These are phyloP conservation scores for Micropterix aruncella DNA, from an alignment of 2,888 invertebrate species.

Conservation along the genomic window DNA sequence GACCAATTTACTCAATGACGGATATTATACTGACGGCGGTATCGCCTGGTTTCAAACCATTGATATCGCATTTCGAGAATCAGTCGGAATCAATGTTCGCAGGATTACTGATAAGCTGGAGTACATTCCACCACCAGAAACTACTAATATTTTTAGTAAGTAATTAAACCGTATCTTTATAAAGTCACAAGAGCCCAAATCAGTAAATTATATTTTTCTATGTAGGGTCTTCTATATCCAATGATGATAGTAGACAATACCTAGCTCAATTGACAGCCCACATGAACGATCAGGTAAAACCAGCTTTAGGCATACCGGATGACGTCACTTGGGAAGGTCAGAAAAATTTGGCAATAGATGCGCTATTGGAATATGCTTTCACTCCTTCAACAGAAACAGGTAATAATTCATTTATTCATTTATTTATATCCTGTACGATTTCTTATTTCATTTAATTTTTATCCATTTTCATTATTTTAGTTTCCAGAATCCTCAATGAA, in stretches of 20 bases:
- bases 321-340: neutral
- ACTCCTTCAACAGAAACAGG: neutral
- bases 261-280: neutral
- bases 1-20: neutral
- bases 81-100: neutral
- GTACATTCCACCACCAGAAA: neutral
- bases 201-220: too few relatives aligned
- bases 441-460: neutral
- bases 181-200: too few relatives aligned
- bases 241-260: too few relatives aligned
- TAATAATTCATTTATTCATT: neutral
- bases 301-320: neutral
- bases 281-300: neutral
- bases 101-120: neutral
- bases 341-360: neutral
- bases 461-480: neutral
- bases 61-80: neutral
- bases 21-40: neutral
- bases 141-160: too few relatives aligned
- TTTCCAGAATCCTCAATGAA: neutral
- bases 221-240: too few relatives aligned
- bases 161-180: too few relatives aligned
- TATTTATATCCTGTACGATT: neutral
- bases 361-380: neutral
- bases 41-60: neutral